Percentiles rank a stretch among this genome's conserved stretches.
Evolutionary conservation across 2,113 vertebrate genomes (phyloP).

Genomic region (Jaculus jaculus): DNA sequence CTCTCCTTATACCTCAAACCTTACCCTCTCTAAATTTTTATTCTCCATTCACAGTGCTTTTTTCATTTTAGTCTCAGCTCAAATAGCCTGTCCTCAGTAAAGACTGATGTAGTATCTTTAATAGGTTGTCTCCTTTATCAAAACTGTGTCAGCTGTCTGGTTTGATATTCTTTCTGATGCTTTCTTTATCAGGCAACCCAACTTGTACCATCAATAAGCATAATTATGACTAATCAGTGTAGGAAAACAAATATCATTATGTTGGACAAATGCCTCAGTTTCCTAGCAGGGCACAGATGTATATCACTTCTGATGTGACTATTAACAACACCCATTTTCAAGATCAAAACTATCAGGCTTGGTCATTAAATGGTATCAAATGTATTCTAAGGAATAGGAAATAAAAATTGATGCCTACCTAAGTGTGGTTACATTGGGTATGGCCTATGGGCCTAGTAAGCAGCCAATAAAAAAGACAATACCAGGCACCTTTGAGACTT

Average conservation of each 20-base stretch:
- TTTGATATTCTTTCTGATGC: neutral
- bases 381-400: neutral
- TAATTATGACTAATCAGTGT: neutral
- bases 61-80: neutral
- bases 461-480: neutral
- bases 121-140: neutral
- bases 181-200: neutral
- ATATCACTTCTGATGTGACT: neutral
- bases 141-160: neutral
- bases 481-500: neutral
- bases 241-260: neutral
- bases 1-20: neutral
- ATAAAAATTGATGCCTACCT: neutral
- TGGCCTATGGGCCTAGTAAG: fast-evolving
- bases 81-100: neutral
- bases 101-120: neutral
- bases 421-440: fast-evolving
- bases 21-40: neutral
- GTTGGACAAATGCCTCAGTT: neutral
- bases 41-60: neutral
- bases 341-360: neutral
- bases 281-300: neutral
- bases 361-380: neutral
- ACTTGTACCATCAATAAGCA: neutral
- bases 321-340: neutral